Evolutionary conservation across 2,888 invertebrate species (phyloP).

Genomic region (Agrilus biguttatus): DNA sequence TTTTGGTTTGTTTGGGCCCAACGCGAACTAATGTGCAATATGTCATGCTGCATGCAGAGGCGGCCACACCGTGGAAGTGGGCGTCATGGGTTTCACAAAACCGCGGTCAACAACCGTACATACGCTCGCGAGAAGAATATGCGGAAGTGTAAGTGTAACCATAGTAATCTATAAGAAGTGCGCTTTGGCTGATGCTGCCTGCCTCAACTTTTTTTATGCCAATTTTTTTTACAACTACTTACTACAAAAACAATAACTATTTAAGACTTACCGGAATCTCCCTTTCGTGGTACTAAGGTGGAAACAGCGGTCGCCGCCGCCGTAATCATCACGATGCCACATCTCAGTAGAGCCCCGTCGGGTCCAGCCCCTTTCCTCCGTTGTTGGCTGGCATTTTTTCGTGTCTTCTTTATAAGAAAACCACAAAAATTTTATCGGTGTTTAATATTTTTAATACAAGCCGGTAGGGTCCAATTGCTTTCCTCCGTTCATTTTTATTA

Average conservation of each 20-base stretch:
- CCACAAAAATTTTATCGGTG: conserved; percentile 1
- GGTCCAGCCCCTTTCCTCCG: conserved; percentile 20
- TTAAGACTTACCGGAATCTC: conserved; percentile 28
- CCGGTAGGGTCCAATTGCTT: conserved; percentile 30
- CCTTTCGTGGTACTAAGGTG: conserved; percentile 10
- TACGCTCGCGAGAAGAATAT: conserved; percentile 9
- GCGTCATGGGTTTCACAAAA: conserved; percentile 19
- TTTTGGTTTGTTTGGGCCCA: conserved; percentile 9
- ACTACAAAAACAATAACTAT: conserved; percentile 9
- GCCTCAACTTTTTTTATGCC: neutral
- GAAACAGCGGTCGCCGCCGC: conserved; percentile 27
- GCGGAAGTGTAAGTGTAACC: conserved; percentile 10
- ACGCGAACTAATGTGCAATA: conserved; percentile 16
- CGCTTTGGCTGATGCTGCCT: neutral
- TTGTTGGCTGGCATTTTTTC: conserved; percentile 9
- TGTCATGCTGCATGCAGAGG: conserved; percentile 18
- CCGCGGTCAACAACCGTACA: conserved; percentile 23
- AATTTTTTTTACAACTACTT: conserved; percentile 5
- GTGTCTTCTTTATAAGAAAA: conserved; percentile 4
- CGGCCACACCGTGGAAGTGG: conserved; percentile 16
- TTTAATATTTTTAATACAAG: conserved; percentile 19
- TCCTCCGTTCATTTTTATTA: conserved; percentile 26
- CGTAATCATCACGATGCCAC: conserved; percentile 25
- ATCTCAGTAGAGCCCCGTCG: conserved; percentile 30
- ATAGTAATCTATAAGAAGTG: neutral